Conservation (phyloP, 2,888 invertebrate species). For the Drosophila planitibia region DNA sequence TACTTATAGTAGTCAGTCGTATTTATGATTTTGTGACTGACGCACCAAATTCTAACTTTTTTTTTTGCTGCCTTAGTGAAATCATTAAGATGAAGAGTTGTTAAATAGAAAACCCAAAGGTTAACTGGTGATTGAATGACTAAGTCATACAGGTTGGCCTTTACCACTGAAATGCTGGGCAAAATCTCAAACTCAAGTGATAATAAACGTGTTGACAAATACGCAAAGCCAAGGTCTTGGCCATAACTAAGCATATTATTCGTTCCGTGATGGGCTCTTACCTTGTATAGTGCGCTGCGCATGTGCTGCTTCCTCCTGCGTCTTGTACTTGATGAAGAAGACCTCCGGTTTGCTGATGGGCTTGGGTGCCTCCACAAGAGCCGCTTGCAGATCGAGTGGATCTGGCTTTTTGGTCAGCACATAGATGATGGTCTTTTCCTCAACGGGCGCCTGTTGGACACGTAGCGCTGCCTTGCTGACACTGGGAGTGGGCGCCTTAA, state of each 20-base stretch:
- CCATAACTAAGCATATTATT: constrained; percentile 40
- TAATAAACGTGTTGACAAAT: constrained; percentile 52
- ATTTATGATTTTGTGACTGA: neutral
- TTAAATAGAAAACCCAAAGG: constrained; percentile 20
- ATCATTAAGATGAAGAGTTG: constrained; percentile 10
- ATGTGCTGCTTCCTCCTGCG: constrained; percentile 84
- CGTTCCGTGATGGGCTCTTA: constrained; percentile 43
- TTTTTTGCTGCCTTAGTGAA: neutral
- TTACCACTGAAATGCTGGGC: neutral
- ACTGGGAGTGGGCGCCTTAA: constrained; percentile 82
- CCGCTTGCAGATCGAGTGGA: constrained; percentile 80
- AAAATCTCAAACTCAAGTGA: constrained; percentile 3
- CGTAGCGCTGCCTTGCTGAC: constrained; percentile 67
- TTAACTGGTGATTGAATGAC: constrained; percentile 33
- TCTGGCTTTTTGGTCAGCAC: constrained; percentile 84
- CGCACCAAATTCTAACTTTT: neutral
- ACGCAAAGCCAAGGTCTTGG: constrained; percentile 42
- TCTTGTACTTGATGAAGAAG: constrained; percentile 85
- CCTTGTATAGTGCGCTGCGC: constrained; percentile 85
- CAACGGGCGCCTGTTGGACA: constrained; percentile 78
- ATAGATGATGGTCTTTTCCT: constrained; percentile 85
- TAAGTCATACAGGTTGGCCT: constrained; percentile 38
- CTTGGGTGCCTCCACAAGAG: constrained; percentile 80
- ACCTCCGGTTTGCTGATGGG: constrained; percentile 85
- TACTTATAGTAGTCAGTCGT: neutral